These are phyloP conservation scores for Solenopsis fugax DNA, from an alignment of 1,140 invertebrate genomes.

Conservation along the genomic window DNA sequence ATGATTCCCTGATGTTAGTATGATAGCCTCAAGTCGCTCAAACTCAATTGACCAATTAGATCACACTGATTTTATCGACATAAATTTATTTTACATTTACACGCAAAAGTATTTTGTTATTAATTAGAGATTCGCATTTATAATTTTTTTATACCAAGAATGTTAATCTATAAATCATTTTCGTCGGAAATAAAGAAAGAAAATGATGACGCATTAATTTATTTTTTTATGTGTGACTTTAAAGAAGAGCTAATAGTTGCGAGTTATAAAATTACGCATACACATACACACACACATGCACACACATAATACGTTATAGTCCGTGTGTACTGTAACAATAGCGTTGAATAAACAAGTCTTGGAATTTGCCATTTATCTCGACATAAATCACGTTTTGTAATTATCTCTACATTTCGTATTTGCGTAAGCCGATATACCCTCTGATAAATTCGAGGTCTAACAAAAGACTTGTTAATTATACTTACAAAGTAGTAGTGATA, in stretches of 20 bases:
- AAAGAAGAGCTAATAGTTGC: constrained; percentile 63
- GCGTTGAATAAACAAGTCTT: constrained; percentile 69
- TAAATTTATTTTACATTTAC: not conserved
- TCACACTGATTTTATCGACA: not conserved
- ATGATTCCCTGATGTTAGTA: not conserved
- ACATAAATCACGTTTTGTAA: constrained; percentile 63
- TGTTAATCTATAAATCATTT: not conserved
- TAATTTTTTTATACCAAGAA: constrained; percentile 4
- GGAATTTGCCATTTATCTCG: constrained; percentile 74
- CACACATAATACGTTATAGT: constrained; percentile 54
- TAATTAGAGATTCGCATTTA: not conserved
- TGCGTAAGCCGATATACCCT: constrained; percentile 57
- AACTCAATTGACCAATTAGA: constrained; percentile 5
- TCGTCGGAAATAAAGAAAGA: not conserved
- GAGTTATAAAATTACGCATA: constrained; percentile 46
- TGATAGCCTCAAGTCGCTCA: not conserved
- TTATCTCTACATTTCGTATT: constrained; percentile 39
- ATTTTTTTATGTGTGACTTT: constrained; percentile 19
- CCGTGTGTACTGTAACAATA: constrained; percentile 61
- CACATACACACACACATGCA: not conserved
- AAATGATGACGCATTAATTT: not conserved
- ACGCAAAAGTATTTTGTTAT: not conserved
- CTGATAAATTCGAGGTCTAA: constrained; percentile 33
- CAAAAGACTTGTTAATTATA: constrained; percentile 56
- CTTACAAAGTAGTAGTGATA: constrained; percentile 45